phyloP scores from a whole-genome alignment of 2,888 invertebrate species.

The Candidula unifasciata region DNA sequence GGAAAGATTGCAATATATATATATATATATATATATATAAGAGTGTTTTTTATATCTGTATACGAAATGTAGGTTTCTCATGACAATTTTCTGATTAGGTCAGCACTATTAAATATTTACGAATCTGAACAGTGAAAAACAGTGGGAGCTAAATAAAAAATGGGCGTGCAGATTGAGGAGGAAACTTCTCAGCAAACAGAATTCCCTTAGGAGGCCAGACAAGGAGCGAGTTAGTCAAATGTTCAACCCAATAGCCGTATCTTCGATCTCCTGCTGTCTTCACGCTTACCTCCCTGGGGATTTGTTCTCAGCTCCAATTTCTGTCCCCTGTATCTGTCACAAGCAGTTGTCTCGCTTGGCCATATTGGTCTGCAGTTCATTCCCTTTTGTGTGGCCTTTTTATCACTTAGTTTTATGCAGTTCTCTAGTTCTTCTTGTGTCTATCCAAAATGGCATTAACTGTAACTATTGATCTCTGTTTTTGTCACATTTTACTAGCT shows the following conservation, averaged over 20 bases:
- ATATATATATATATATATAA: too few species aligned
- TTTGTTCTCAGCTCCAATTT: conserved; percentile 3
- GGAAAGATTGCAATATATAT: too few species aligned
- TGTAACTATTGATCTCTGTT: too few species aligned
- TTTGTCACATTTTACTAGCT: too few species aligned
- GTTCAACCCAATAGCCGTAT: conserved; percentile 30
- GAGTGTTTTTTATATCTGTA: too few species aligned
- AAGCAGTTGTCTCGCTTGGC: conserved; percentile 13
- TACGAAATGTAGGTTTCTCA: too few species aligned
- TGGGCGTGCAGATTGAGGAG: not conserved
- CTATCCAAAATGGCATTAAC: not conserved
- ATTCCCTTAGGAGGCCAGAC: not conserved
- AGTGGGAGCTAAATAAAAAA: not conserved
- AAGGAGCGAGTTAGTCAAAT: conserved; percentile 29
- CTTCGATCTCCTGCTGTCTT: conserved; percentile 16
- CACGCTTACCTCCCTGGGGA: not conserved
- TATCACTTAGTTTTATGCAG: not conserved
- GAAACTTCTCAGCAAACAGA: not conserved
- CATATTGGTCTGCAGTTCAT: conserved; percentile 11
- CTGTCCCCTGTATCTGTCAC: conserved; percentile 24
- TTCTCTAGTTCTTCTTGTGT: not conserved
- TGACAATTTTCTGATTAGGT: too few species aligned
- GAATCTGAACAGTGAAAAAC: not conserved
- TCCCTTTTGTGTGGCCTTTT: not conserved
- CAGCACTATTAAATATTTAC: not conserved